Evolutionary conservation across 2,113 vertebrate genomes (phyloP), one percentile per base, ranked within the genome.

Genomic region (Bucco capensis): DNA sequence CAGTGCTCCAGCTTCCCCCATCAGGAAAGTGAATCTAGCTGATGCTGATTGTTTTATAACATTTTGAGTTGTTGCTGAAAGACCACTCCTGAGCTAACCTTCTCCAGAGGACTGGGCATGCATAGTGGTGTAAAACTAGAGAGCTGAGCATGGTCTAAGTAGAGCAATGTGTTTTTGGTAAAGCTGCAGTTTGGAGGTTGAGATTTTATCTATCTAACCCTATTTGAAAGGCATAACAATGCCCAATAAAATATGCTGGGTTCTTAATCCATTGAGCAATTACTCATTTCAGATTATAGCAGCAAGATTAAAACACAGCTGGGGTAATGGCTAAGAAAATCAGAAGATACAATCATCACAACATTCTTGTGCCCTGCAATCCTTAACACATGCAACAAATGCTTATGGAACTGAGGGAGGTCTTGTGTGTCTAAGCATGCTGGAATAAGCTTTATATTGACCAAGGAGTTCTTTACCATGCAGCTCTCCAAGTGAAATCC

Each of bases 251-350:
- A 80, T 51, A n/a, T 12, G 25, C 25, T 51, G 71, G 53, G 64
- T n/a, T 91, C 83, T 75, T 53, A 73, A 93, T 78, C 74, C 80
- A 31, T 42, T 38, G 70, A 82, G 91, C 87, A 91, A 91, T 83
- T 83, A 65, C 70, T 94, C 77, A 27, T 79, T 78, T 84, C 69
- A 76, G 53, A 86, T 47, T 33, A 83, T 8, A 62, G 90, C 88
- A 79, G 89, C 18, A 10, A 77, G 81, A 73, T 47, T 82, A 82
- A 93, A 90, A 94, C 22, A 1, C 92, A 93, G 91, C 75, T 94
- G 92, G 93, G 94, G 94, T 35, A 86, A 40, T 60, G 84, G 79
- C 96, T 80, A 60, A 90, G 94, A 46, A 70, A 91, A 84, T 21
- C 72, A 79, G 82, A 44, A 95, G 88, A 84, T 83, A 31, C 4